A percentile compares a stretch with the other conserved stretches of the same genome.
These are phyloP conservation scores for Cephus nigrinus DNA, from an alignment of 2,888 invertebrate genomes.

Conservation along the genomic window DNA sequence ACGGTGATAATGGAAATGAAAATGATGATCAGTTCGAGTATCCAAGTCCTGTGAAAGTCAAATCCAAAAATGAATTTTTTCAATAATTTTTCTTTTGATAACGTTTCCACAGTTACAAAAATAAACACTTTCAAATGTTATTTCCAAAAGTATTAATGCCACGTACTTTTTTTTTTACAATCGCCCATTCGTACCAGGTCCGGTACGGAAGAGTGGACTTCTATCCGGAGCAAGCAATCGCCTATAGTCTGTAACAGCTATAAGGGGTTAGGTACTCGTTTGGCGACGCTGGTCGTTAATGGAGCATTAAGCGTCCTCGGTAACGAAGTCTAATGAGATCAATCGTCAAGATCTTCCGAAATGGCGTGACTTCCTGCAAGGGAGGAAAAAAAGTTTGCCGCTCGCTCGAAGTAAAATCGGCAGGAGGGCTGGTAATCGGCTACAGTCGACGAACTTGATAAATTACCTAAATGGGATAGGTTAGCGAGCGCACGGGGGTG, in stretches of 20 bases:
- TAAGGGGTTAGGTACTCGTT: neutral
- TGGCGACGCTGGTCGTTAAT: neutral
- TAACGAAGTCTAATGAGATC: constrained; percentile 18
- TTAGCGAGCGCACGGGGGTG: neutral
- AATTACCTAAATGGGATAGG: neutral
- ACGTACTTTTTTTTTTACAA: neutral
- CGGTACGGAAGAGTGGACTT: neutral
- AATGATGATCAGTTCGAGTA: neutral
- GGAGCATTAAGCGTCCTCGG: neutral
- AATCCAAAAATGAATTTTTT: neutral
- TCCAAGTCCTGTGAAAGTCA: neutral
- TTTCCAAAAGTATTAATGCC: neutral
- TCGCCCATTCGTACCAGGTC: neutral
- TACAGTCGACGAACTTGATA: neutral
- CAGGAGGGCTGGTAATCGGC: neutral
- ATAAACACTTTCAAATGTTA: neutral
- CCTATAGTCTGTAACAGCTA: neutral
- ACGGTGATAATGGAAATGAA: neutral
- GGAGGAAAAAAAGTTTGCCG: neutral
- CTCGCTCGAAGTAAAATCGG: neutral
- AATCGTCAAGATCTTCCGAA: constrained; percentile 12
- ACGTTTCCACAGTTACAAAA: neutral
- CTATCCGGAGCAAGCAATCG: neutral
- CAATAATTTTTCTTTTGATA: neutral
- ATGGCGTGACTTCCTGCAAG: neutral